Conservation (phyloP, 2,113 vertebrate species). For the Brachyhypopomus occidentalis region DNA sequence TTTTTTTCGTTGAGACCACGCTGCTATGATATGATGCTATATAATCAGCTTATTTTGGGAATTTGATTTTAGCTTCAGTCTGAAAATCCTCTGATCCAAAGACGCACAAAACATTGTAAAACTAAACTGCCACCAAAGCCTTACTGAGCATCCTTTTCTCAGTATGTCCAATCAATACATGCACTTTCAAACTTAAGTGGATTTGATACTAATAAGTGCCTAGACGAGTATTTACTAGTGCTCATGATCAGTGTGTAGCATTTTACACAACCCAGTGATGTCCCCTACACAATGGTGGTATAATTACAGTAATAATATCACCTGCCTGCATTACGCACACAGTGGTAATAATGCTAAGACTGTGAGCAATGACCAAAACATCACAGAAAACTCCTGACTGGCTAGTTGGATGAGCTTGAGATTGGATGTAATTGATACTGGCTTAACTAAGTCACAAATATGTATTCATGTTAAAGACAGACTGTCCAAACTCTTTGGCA, state of each 20-base stretch:
- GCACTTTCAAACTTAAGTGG: slow-evolving; percentile 22
- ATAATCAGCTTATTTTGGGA: not conserved
- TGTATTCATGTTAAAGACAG: not conserved
- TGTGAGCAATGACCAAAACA: not conserved
- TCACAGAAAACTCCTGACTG: not conserved
- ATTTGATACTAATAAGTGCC: slow-evolving; percentile 47
- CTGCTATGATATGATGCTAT: not conserved
- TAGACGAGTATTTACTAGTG: slow-evolving; percentile 37
- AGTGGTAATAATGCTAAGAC: not conserved
- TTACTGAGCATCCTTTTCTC: slow-evolving; percentile 33
- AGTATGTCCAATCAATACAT: slow-evolving; percentile 52
- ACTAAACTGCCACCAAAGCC: slow-evolving; percentile 32
- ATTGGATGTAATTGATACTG: not conserved
- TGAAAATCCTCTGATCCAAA: slow-evolving; percentile 12
- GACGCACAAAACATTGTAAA: slow-evolving; percentile 22
- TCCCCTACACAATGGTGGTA: not conserved
- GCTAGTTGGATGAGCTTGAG: not conserved
- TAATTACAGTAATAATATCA: not conserved
- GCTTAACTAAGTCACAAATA: not conserved
- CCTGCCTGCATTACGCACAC: not conserved
- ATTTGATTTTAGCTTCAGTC: not conserved
- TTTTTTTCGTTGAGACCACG: not conserved
- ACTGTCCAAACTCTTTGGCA: not conserved
- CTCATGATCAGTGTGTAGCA: slow-evolving; percentile 34
- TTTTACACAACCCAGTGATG: slow-evolving; percentile 7